Evolutionary conservation across 1,140 invertebrate genomes (phyloP).

Genomic region (Drosophila rufa): DNA sequence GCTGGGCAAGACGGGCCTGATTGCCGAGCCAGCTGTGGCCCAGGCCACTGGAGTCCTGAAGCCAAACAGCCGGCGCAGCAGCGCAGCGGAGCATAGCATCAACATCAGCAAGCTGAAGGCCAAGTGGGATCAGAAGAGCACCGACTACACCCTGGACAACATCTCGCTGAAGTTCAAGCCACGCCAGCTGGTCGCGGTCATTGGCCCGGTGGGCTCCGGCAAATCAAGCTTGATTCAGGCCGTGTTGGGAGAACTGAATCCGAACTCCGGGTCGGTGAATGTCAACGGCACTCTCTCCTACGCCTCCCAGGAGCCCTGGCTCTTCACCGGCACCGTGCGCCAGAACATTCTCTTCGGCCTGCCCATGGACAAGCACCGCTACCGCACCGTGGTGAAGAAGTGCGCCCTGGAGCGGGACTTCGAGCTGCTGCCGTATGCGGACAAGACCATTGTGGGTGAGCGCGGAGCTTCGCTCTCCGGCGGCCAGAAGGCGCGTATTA

Average conservation of each 20-base stretch:
- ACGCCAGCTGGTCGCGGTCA: slow-evolving; percentile 89
- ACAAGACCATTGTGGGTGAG: slow-evolving; percentile 95
- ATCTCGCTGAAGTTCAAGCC: slow-evolving; percentile 88
- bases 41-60: slow-evolving; percentile 61
- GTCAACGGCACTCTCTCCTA: slow-evolving; percentile 93
- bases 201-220: slow-evolving; percentile 91
- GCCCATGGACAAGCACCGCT: slow-evolving; percentile 90
- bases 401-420: slow-evolving; percentile 93
- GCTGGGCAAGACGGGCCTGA: slow-evolving; percentile 29
- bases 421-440: slow-evolving; percentile 90
- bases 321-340: slow-evolving; percentile 91
- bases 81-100: slow-evolving; percentile 55
- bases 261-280: slow-evolving; percentile 88
- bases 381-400: slow-evolving; percentile 90
- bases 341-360: slow-evolving; percentile 97
- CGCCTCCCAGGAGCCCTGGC: slow-evolving; percentile 97
- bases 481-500: slow-evolving; percentile 96
- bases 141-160: slow-evolving; percentile 87
- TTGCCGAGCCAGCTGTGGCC: slow-evolving; percentile 41
- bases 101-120: slow-evolving; percentile 74
- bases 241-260: slow-evolving; percentile 92
- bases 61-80: slow-evolving; percentile 55
- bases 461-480: slow-evolving; percentile 94
- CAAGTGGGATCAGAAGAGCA: slow-evolving; percentile 81
- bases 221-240: slow-evolving; percentile 93